Conservation (phyloP, 2,888 invertebrate species). For the Aspidapion aeneum region DNA sequence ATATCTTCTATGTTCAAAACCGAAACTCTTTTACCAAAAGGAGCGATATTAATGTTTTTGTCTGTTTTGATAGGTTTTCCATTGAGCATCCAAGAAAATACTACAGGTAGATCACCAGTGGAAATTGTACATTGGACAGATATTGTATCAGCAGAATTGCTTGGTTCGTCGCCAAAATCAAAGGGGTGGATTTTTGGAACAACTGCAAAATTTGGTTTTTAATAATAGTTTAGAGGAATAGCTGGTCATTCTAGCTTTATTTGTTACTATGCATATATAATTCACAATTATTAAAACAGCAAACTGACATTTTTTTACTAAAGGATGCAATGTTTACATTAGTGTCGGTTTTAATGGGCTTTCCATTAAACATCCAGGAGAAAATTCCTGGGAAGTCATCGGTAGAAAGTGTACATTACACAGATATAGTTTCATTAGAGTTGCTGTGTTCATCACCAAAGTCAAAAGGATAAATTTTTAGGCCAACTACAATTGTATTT, state of each 20-base stretch:
- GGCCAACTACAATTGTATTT: no score
- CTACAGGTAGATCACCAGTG: slow-evolving; percentile 74
- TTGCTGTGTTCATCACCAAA: no score
- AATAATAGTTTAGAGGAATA: slow-evolving; percentile 52
- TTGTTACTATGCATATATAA: slow-evolving; percentile 55
- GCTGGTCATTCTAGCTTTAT: slow-evolving; percentile 51
- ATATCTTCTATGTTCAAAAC: slow-evolving; percentile 58
- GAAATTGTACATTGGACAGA: slow-evolving; percentile 64
- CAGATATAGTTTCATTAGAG: no score
- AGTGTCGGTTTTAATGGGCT: slow-evolving; percentile 52
- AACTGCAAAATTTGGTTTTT: slow-evolving; percentile 59
- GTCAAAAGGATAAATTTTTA: no score
- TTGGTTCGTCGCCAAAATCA: slow-evolving; percentile 51
- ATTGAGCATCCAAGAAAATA: slow-evolving; percentile 70
- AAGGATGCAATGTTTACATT: slow-evolving; percentile 55
- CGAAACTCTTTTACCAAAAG: slow-evolving; percentile 61
- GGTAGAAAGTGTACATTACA: no score
- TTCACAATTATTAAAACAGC: slow-evolving; percentile 58
- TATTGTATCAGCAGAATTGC: slow-evolving; percentile 37
- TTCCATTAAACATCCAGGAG: slow-evolving; percentile 66
- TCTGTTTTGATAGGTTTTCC: slow-evolving; percentile 53
- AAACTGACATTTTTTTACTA: slow-evolving; percentile 60
- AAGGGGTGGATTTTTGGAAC: slow-evolving; percentile 63
- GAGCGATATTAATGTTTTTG: slow-evolving; percentile 52
- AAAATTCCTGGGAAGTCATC: slow-evolving; percentile 76